Evolutionary conservation across 2,797 vertebrate genomes (phyloP), one percentile per base, ranked within the genome.

Genomic region (Leptatherina wallacei): DNA sequence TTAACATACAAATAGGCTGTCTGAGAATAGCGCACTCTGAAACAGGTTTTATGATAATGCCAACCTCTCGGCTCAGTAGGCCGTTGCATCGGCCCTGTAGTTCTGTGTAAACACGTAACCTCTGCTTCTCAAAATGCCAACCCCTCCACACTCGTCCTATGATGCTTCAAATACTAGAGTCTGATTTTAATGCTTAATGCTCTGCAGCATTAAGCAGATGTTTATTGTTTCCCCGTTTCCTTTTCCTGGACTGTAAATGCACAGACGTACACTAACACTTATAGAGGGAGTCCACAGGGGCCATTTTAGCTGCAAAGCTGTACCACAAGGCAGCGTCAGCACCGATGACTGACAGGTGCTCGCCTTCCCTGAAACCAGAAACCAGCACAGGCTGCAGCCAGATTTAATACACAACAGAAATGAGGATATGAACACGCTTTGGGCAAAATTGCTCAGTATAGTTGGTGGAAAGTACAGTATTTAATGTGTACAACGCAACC

Each of bases 101-200:
- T 84, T 81, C 71, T 71, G 80, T 85, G 90, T 86, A 85, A 89
- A 88, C 65, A 81, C 83, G 82, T 87, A 82, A 91, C 89, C 89
- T 91, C 89, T 74, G 74, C 84, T 85, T 80, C 83, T 89, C 81
- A 75, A 83, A 86, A 89, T 86, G 86, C 87, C 86, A 90, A 68
- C 85, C 78, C 66, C 61, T 78, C 77, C 64, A 69, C 75, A 66
- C 79, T 71, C 81, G 71, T 69, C 80, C 82, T 79, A 68, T 79
- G 61, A 54, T 13, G 51, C 77, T 67, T 75, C 80, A 85, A 81
- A 84, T 65, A 65, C 82, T 60, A 27, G 71, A 64, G 65, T 64
- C 59, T 52, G 30, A 75, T 58, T 27, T 27, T 27, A 27, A 27
- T 27, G 24, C 24, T 27, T 27, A 27, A 27, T 27, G 24, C 24